Conservation (phyloP, 2,888 invertebrate species). For the Idaea straminata region DNA sequence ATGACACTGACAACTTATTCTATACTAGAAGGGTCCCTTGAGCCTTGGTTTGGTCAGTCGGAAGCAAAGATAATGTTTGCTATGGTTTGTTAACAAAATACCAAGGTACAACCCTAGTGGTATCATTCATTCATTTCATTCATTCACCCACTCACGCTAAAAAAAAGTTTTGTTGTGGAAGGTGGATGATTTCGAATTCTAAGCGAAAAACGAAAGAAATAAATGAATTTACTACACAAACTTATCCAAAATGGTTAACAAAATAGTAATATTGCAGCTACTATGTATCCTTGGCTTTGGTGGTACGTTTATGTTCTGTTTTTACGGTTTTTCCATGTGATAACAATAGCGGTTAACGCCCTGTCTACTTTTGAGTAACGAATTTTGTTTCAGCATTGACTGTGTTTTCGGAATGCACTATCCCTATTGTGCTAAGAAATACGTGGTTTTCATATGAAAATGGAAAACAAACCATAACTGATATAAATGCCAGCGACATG, state of each 20-base stretch:
- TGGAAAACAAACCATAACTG: constrained; percentile 89
- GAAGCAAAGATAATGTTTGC: no score
- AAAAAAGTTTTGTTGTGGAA: background rate
- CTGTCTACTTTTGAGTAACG: constrained; percentile 30
- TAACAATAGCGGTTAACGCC: constrained; percentile 56
- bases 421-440: constrained; percentile 89
- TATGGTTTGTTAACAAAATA: background rate
- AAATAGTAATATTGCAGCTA: constrained; percentile 26
- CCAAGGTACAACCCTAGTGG: background rate
- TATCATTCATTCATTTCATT: background rate
- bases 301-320: constrained; percentile 34
- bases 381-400: constrained; percentile 45
- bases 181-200: background rate
- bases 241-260: constrained; percentile 35
- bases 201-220: background rate
- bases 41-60: no score
- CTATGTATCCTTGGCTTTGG: constrained; percentile 35
- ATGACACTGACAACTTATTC: background rate
- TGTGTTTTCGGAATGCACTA: constrained; percentile 80
- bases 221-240: constrained; percentile 26
- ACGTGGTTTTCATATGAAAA: constrained; percentile 96
- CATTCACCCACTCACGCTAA: background rate
- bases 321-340: constrained; percentile 19
- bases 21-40: no score
- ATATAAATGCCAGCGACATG: constrained; percentile 90